phyloP scores from a whole-genome alignment of 2,888 invertebrate genomes.

The Chrysina gloriosa region DNA sequence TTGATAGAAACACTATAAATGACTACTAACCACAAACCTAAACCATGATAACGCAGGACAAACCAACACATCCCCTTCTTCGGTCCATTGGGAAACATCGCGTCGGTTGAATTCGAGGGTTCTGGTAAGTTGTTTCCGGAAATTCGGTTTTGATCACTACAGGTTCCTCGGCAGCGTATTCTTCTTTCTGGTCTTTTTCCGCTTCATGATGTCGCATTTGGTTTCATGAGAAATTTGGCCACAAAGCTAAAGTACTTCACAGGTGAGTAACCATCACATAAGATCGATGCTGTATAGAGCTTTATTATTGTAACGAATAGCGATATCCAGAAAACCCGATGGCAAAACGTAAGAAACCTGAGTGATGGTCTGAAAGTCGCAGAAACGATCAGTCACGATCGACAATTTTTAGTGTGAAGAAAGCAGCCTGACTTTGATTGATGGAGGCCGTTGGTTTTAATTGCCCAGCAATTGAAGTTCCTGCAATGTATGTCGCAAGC shows the following conservation, averaged over 20 bases:
- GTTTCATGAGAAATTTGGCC: conserved; percentile 92
- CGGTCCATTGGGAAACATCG: conserved; percentile 68
- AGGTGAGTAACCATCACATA: conserved; percentile 99
- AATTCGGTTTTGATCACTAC: conserved; percentile 63
- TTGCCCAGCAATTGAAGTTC: conserved; percentile 98
- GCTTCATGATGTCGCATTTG: conserved; percentile 98
- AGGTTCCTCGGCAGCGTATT: conserved; percentile 87
- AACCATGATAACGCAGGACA: too few species aligned
- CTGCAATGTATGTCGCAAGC: conserved; percentile 97
- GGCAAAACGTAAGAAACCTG: conserved; percentile 99
- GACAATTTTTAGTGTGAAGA: conserved; percentile 97
- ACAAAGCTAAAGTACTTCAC: conserved; percentile 91
- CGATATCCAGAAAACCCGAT: conserved; percentile 95
- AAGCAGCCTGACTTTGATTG: conserved; percentile 87
- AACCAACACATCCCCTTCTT: conserved; percentile 58
- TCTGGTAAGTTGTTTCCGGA: conserved; percentile 65
- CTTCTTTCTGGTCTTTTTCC: conserved; percentile 97
- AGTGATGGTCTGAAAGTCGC: conserved; percentile 96
- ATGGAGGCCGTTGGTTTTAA: conserved; percentile 88
- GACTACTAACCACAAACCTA: too few species aligned
- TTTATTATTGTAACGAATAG: conserved; percentile 99
- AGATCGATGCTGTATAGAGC: conserved; percentile 95
- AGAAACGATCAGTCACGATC: conserved; percentile 95
- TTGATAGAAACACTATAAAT: too few species aligned
- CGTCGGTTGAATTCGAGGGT: conserved; percentile 70